Evolutionary conservation across 2,888 invertebrate species (phyloP).

Genomic region (Trachelus iudaicus): DNA sequence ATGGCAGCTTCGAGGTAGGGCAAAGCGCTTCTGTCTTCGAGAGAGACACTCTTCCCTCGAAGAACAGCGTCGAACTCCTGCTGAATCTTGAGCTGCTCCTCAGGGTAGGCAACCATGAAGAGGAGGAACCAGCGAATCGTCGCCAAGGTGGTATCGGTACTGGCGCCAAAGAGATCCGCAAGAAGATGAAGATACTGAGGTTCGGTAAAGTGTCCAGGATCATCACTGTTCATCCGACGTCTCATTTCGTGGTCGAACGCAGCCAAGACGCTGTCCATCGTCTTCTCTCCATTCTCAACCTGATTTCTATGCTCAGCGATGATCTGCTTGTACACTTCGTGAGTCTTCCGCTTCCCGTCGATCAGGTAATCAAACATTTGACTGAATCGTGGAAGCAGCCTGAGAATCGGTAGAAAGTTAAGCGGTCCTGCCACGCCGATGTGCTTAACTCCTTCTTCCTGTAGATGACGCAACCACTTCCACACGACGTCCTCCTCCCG

Average conservation of each 20-base stretch:
- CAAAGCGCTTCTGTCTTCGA: constrained; percentile 70
- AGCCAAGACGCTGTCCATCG: constrained; percentile 70
- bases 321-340: constrained; percentile 77
- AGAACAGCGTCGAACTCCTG: constrained; percentile 67
- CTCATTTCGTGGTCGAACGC: constrained; percentile 75
- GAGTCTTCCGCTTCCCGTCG: constrained; percentile 79
- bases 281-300: constrained; percentile 15
- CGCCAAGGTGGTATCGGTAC: constrained; percentile 84
- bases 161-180: constrained; percentile 88
- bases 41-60: constrained; percentile 58
- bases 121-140: constrained; percentile 86
- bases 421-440: constrained; percentile 86
- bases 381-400: constrained; percentile 75
- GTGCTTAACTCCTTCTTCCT: constrained; percentile 85
- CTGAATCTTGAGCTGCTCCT: constrained; percentile 74
- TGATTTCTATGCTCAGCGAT: constrained; percentile 68
- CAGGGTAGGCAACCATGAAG: constrained; percentile 77
- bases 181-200: constrained; percentile 80
- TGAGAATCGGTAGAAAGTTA: constrained; percentile 85
- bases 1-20: constrained; percentile 79
- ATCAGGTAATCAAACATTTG: constrained; percentile 75
- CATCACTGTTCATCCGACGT: constrained; percentile 61
- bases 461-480: constrained; percentile 80
- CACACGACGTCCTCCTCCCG: constrained; percentile 78
- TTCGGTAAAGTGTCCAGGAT: constrained; percentile 70